Conservation (phyloP, 2,113 vertebrate genomes). For the Microtus richardsoni region DNA sequence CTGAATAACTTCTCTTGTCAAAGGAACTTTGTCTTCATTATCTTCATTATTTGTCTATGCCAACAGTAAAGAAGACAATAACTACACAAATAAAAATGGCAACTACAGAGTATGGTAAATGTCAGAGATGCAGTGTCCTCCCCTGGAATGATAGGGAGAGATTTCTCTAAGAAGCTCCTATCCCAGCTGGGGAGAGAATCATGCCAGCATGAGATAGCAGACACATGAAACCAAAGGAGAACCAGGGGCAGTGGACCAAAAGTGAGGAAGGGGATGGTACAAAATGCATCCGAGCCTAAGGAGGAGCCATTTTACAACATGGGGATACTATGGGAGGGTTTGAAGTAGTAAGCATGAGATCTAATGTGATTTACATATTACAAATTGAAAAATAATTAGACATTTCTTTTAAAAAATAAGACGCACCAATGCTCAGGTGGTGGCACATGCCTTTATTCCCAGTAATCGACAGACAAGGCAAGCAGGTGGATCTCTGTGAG, state of each 20-base stretch:
- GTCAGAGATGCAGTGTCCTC: not conserved
- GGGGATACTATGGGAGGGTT: not conserved
- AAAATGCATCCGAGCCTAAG: not conserved
- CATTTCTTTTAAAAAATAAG: slow-evolving; percentile 39
- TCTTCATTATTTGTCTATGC: slow-evolving; percentile 20
- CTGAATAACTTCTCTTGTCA: slow-evolving; percentile 33
- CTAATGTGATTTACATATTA: slow-evolving; percentile 34
- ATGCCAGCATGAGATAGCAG: not conserved
- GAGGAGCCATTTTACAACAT: not conserved
- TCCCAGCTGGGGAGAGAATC: not conserved
- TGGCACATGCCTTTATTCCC: too few species aligned
- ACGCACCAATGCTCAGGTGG: too few species aligned
- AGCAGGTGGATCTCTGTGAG: too few species aligned
- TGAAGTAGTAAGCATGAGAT: slow-evolving; percentile 22
- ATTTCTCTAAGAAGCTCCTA: not conserved
- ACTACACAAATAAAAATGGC: slow-evolving; percentile 8
- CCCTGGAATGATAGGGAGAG: not conserved
- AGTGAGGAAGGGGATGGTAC: not conserved
- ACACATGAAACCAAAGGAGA: not conserved
- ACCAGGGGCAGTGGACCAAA: not conserved
- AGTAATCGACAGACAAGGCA: too few species aligned
- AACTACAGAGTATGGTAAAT: not conserved
- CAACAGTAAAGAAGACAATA: not conserved
- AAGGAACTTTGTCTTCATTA: not conserved
- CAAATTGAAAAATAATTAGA: slow-evolving; percentile 54